Evolutionary conservation across 2,888 invertebrate species (phyloP).

Genomic region (Itoplectis maculator): DNA sequence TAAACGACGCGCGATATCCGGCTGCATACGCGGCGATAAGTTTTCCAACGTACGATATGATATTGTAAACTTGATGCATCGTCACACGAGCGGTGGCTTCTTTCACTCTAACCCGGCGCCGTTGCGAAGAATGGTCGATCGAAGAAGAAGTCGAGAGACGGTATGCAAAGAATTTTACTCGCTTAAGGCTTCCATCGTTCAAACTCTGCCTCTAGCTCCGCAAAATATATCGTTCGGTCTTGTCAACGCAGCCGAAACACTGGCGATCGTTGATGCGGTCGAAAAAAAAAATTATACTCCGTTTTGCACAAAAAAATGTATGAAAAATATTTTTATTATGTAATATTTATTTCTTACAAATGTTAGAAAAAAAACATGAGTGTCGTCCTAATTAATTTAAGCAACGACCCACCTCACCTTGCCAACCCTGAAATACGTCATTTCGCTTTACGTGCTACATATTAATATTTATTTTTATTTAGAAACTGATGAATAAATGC

Average conservation of each 20-base stretch:
- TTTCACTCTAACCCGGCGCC: neutral
- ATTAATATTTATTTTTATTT: neutral
- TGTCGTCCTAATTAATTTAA: too few relatives aligned
- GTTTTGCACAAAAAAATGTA: too few relatives aligned
- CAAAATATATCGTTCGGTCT: neutral
- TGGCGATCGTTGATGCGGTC: neutral
- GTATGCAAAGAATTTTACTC: neutral
- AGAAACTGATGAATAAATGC: neutral
- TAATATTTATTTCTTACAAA: too few relatives aligned
- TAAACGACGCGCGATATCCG: neutral
- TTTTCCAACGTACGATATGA: neutral
- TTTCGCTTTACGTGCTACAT: too few relatives aligned
- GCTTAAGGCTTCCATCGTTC: neutral
- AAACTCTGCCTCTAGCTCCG: neutral
- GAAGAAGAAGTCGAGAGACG: neutral
- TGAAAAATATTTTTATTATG: too few relatives aligned
- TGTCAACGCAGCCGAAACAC: neutral
- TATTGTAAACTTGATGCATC: constrained; percentile 13
- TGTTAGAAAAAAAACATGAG: too few relatives aligned
- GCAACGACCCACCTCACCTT: too few relatives aligned
- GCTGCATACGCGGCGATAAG: neutral
- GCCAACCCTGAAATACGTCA: too few relatives aligned
- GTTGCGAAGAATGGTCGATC: neutral
- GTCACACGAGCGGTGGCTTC: constrained; percentile 1
- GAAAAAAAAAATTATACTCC: neutral